Base-by-base conservation (phyloP, 2,113 vertebrate species). In the Sminthopsis crassicaudata region DNA sequence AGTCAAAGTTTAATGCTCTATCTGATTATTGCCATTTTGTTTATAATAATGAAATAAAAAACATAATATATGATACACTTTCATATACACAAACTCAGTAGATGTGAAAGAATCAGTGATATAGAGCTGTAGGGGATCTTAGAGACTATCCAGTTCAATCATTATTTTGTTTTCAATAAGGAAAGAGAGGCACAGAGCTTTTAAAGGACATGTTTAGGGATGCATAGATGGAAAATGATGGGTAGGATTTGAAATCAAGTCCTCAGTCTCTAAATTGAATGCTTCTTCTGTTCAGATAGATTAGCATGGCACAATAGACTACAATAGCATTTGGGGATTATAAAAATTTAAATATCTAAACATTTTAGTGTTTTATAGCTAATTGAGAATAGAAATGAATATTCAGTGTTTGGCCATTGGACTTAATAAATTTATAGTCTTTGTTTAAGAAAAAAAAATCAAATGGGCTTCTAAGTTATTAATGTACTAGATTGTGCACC, bases 381-480 rank as follows among this genome's bases (percentile, higher is more conserved):
- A 26, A 93, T 24, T 55, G 76, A 95, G 48, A 26, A 89, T 57
- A 36, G 30, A 92, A 90, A 93, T 11, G 0, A 92, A 88, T 89
- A 89, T 91, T 92, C 84, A 52, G 53, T 91, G 48, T 46, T 48
- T 48, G 46, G 53, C 27, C 53, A 93, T 60, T 94, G 90, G 50
- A 91, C 36, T 23, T 36, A 67, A 91, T 50, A 67, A 92, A 95
- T 91, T 60, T 50, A 46, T 26, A 26, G 67, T 95, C 53, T 95
- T 24, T 90, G 67, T 51, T 46, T 94, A 89, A 91, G 57, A 55
- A 92, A 93, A 94, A 95, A 76, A 93, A 76, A 76, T 52, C 8
- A 90, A 92, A 94, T 90, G 46, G 52, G 91, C 91, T 95, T 51
- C 52, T 91, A 96, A 93, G 88, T 92, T 92, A 90, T 95, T 92